Evolutionary conservation across 2,113 vertebrate species (phyloP), one percentile per base, ranked within the genome.

Genomic region (Dendropsophus ebraccatus): DNA sequence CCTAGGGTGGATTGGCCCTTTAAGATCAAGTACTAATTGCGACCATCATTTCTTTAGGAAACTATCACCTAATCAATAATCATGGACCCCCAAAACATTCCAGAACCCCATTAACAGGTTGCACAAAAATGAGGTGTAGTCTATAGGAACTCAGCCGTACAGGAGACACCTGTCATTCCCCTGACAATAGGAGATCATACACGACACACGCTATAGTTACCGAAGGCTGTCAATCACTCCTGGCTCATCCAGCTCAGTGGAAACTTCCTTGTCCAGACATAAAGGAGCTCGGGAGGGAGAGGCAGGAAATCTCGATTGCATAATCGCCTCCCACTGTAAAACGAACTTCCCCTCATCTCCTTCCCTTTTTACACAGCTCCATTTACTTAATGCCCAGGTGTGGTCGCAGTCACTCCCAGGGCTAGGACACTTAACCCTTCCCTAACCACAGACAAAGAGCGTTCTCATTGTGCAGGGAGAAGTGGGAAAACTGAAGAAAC

Each of bases 251-350:
- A 25, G 52, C 49, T 83, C 50, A 37, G 7, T 56, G 69, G 50
- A 54, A 45, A 25, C 54, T 45, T 47, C 70, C 82, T 25, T 76
- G n/a, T 76, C 52, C n/a, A 13, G 35, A 35, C 49, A 74, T 13
- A 74, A 58, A 28, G 28, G 49, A n/a, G 50, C 82, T 72, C n/a
- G 5, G 52, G 21, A 83, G 72, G 56, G 75, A 67, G 60, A 67
- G 83, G 83, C 58, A 65, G 83, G 58, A 67, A 78, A 52, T 30
- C 56, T 28, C 41, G 1, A 78, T 85, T 85, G 74, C 74, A 52
- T 85, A 85, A 85, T 77, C 75, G 19, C 74, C 83, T 60, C 74
- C 83, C 83, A 78, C 74, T 78, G 83, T 85, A 78, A 78, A 54
- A 84, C 41, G 41, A 60, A 60, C 45, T 37, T 50, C 56, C 58